Evolutionary conservation across 2,797 vertebrate genomes (phyloP).

Genomic region (Megaceryle alcyon): DNA sequence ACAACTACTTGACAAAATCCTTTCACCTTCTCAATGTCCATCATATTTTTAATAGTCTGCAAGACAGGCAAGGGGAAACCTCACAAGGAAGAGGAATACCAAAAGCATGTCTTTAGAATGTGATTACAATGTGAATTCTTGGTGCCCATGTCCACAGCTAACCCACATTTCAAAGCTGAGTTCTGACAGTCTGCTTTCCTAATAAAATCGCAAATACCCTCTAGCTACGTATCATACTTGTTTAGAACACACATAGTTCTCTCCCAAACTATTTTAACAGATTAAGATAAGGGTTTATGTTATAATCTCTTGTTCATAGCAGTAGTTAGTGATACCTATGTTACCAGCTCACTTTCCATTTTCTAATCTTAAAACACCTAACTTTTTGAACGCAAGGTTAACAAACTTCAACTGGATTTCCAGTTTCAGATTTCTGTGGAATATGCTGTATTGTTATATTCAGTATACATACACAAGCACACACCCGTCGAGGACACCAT

Average conservation of each 20-base stretch:
- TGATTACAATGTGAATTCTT: neutral
- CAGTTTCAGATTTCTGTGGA: neutral
- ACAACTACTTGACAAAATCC: slow-evolving; percentile 98
- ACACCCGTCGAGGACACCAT: neutral
- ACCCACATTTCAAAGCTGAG: neutral
- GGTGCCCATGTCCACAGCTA: neutral
- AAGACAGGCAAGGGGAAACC: slow-evolving; percentile 30
- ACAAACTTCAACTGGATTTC: neutral
- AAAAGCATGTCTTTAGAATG: neutral
- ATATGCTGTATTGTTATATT: neutral
- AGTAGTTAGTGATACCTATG: neutral
- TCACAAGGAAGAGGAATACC: neutral
- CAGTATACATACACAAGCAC: neutral
- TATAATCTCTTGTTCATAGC: neutral
- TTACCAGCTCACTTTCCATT: neutral
- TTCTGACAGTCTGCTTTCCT: neutral
- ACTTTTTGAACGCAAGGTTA: neutral
- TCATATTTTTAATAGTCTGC: slow-evolving; percentile 98
- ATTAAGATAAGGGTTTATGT: neutral
- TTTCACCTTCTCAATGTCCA: slow-evolving; percentile 97
- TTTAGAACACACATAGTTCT: neutral
- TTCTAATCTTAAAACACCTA: neutral
- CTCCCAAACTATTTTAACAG: neutral
- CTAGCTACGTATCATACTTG: neutral
- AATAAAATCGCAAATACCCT: neutral